Evolutionary conservation across 2,113 vertebrate species (phyloP), one percentile per base, ranked within the genome.

Genomic region (Pica pica): DNA sequence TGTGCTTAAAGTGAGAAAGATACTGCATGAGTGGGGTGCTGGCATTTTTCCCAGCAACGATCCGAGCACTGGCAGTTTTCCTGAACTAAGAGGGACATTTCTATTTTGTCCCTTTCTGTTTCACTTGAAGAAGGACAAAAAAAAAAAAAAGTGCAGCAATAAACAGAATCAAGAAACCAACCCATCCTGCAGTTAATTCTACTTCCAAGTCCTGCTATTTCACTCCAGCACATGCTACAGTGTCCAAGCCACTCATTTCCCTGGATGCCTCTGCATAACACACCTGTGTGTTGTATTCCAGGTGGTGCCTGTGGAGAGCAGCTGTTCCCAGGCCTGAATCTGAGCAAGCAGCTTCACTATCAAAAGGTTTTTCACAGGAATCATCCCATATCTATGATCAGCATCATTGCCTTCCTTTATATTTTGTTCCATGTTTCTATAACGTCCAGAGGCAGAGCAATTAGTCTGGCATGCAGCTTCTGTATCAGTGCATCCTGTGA

Each of bases 31-130:
- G 95, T 86, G 57, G 56, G 86, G 49, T 46, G 68, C 67, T 96
- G 97, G 96, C 94, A 78, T 64, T 86, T 42, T 94, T 95, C 96
- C 94, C 94, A 76, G 95, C 39, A 52, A 76, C 59, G 31, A 93
- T 74, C 86, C 9, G 50, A 92, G 79, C 37, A 44, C 92, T 76
- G 81, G 86, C 83, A 95, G 41, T 82, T 94, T 92, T 91, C 65
- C 86, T 96, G 80, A 95, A 67, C 84, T 73, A 57, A 90, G 74
- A 88, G 49, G 69, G 86, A 93, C 83, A 90, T 78, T 93, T 91
- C 86, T 90, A 76, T 85, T 94, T 93, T 59, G 81, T 80, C 83
- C 63, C 17, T 89, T 92, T 92, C 80, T 90, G 31, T 87, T 93
- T 92, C 68, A 49, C 53, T 91, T 70, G 41, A 68, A 37, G 41